These are phyloP conservation scores for Leptopilina drosophilae DNA, from an alignment of 2,888 invertebrate genomes.

Conservation along the genomic window DNA sequence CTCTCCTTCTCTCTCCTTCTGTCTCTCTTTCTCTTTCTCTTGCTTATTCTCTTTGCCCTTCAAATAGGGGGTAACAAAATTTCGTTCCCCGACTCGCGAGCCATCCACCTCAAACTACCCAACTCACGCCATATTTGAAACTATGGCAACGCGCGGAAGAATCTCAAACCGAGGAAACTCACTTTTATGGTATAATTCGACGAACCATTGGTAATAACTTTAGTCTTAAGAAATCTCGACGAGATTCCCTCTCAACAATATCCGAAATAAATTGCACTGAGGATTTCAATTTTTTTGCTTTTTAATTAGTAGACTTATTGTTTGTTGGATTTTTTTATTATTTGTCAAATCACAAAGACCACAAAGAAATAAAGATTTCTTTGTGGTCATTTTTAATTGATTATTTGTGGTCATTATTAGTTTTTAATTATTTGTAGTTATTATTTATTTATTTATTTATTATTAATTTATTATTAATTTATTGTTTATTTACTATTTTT, in stretches of 20 bases:
- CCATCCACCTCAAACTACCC: conserved; percentile 43
- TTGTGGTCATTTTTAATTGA: too few species aligned
- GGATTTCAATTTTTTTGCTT: neutral
- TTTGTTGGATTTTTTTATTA: neutral
- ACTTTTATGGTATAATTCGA: conserved; percentile 37
- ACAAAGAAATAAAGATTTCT: too few species aligned
- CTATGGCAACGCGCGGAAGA: conserved; percentile 56
- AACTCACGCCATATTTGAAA: conserved; percentile 56
- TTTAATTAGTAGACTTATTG: neutral
- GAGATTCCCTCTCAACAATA: neutral
- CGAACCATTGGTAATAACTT: conserved; percentile 23
- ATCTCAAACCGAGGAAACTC: conserved; percentile 40
- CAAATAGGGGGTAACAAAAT: conserved; percentile 53
- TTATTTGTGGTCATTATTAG: too few species aligned
- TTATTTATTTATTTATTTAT: too few species aligned
- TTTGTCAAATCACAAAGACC: too few species aligned
- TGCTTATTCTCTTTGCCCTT: conserved; percentile 48
- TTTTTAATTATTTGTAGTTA: too few species aligned
- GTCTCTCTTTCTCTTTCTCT: conserved; percentile 10
- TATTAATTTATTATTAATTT: too few species aligned
- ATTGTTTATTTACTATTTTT: too few species aligned
- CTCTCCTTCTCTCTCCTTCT: conserved; percentile 43
- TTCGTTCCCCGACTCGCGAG: conserved; percentile 22
- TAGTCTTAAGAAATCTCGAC: conserved; percentile 29
- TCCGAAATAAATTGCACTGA: neutral